Evolutionary conservation across 2,797 vertebrate species (phyloP), one percentile per base, ranked within the genome.

Genomic region (Dromococcyx pavoninus): DNA sequence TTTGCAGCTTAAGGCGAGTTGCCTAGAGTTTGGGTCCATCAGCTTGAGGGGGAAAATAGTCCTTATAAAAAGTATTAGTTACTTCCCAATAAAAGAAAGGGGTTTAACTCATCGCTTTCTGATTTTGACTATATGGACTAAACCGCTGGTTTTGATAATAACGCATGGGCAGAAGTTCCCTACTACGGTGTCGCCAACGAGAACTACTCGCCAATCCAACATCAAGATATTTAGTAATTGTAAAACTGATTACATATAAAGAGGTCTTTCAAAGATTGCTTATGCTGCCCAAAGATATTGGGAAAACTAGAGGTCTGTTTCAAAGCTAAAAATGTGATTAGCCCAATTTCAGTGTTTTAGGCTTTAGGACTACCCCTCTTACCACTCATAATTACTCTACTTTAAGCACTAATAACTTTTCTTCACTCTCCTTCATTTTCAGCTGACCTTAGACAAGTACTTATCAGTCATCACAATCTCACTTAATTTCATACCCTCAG

Each of bases 401-500:
- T 60, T 62, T 75, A 94, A 91, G 77, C 84, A 93, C 30, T 60
- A 86, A 79, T 66, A 94, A 50, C 44, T 82, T 77, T 84, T 91
- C 79, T 81, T 92, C 84, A 88, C 57, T 74, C 58, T 72, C 75
- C 74, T 79, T 17, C 85, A 69, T 94, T 91, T 95, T 13, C 79
- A 92, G 51, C n/a, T 94, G 95, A 94, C 92, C 94, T 95, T 61
- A 83, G 90, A 83, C 33, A 93, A 96, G 72, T 65, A 88, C 82
- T 96, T 87, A 93, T 87, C 91, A 95, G 75, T 84, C 96, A 94
- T 79, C 33, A 67, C 87, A 93, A 96, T 91, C 91, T 95, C 46
- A 12, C 97, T 97, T 94, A 91, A 93, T 96, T 97, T 96, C 16
- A 32, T 4, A 94, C 23, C 91, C 89, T 89, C 87, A 80, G 88